Percentiles rank a stretch among this genome's conserved stretches.
Conservation (phyloP, 2,888 invertebrate species). For the Hoplodrina ambigua region DNA sequence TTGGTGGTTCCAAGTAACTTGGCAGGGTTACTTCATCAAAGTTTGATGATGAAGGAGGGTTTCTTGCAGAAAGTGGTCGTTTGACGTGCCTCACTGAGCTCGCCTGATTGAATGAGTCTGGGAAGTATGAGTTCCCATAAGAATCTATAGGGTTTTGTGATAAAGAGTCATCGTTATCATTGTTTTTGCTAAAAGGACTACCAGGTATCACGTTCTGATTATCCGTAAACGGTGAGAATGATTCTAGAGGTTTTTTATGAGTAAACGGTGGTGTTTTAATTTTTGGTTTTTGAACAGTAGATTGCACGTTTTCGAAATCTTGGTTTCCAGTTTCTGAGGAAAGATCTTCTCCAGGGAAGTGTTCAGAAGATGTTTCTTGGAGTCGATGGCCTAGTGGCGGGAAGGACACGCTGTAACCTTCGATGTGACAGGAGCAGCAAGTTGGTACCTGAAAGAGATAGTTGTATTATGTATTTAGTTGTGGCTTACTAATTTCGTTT, state of each 20-base stretch:
- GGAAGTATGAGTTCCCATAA: slow-evolving; percentile 84
- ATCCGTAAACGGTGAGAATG: slow-evolving; percentile 71
- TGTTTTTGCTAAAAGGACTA: slow-evolving; percentile 77
- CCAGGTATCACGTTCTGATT: slow-evolving; percentile 82
- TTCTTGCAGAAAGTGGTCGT: slow-evolving; percentile 75
- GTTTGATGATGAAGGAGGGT: slow-evolving; percentile 66
- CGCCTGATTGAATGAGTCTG: slow-evolving; percentile 86
- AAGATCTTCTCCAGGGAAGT: slow-evolving; percentile 90
- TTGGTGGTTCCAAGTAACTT: slow-evolving; percentile 87
- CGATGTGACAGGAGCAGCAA: slow-evolving; percentile 95
- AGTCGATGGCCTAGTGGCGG: slow-evolving; percentile 91
- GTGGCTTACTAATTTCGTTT: background rate
- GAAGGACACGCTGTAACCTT: slow-evolving; percentile 93
- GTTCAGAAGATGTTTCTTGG: slow-evolving; percentile 87
- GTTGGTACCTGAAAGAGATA: slow-evolving; percentile 92
- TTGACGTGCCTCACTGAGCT: slow-evolving; percentile 83
- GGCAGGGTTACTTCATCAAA: slow-evolving; percentile 83
- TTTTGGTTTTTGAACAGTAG: slow-evolving; percentile 80
- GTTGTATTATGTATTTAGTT: slow-evolving; percentile 14
- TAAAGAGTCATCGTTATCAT: slow-evolving; percentile 78
- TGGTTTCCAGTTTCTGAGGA: slow-evolving; percentile 86
- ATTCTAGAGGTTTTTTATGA: slow-evolving; percentile 78
- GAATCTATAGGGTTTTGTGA: slow-evolving; percentile 81
- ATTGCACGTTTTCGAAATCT: slow-evolving; percentile 86
- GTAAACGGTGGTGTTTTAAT: slow-evolving; percentile 80